A percentile compares a stretch with the other conserved stretches of the same genome.
Evolutionary conservation across 2,797 vertebrate genomes (phyloP).

Genomic region (Hypotaenidia philippensis): DNA sequence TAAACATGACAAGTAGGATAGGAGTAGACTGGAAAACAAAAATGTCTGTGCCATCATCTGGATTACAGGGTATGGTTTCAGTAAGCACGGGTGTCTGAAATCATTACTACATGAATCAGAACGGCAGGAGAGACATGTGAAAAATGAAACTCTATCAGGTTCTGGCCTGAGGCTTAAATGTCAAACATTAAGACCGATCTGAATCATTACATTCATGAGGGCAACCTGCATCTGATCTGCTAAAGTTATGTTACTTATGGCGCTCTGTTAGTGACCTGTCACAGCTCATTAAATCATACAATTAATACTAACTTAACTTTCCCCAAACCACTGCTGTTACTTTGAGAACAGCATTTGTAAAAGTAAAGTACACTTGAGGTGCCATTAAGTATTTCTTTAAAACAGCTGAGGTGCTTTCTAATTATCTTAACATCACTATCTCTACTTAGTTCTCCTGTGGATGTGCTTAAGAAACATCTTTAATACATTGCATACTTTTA

Average conservation of each 20-base stretch:
- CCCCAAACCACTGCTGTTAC: background rate
- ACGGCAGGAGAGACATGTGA: conserved; percentile 54
- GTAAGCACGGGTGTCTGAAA: conserved; percentile 50
- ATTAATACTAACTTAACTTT: conserved; percentile 19
- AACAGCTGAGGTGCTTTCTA: background rate
- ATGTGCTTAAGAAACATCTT: conserved; percentile 67
- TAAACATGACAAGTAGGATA: conserved; percentile 27
- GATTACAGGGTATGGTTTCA: conserved; percentile 41
- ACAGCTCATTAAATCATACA: conserved; percentile 46
- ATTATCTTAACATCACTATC: background rate
- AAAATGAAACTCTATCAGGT: conserved; percentile 52
- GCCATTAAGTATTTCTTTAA: background rate
- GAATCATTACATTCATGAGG: conserved; percentile 51
- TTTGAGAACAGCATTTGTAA: background rate
- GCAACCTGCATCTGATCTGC: conserved; percentile 26
- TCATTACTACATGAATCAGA: conserved; percentile 68
- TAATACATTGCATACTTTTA: conserved; percentile 65
- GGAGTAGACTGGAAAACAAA: conserved; percentile 13
- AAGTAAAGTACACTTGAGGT: background rate
- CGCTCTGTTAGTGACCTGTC: conserved; percentile 22
- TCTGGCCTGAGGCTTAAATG: conserved; percentile 63
- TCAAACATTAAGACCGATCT: conserved; percentile 61
- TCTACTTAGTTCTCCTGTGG: background rate
- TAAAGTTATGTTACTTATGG: conserved; percentile 33
- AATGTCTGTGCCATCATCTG: background rate